A percentile compares a stretch with the other conserved stretches of the same genome.
phyloP scores from a whole-genome alignment of 2,888 invertebrate species.

The Pandemis heparana region DNA sequence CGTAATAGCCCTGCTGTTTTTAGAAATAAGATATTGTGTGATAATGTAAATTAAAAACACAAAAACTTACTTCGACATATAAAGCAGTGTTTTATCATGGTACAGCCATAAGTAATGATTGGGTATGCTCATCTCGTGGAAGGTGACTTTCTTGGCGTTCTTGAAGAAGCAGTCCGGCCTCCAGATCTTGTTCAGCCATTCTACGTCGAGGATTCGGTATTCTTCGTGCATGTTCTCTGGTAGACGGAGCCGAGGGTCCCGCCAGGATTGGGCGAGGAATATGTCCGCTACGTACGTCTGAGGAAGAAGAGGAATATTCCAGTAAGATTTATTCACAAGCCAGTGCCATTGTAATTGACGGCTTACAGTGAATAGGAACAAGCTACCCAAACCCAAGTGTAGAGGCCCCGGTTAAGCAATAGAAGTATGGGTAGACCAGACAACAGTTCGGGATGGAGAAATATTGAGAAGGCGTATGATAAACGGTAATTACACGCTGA shows the following conservation, averaged over 20 bases:
- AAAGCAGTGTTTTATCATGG: conserved; percentile 95
- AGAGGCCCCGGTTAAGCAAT: too few relatives aligned
- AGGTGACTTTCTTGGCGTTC: conserved; percentile 97
- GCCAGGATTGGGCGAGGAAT: conserved; percentile 96
- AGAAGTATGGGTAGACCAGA: too few relatives aligned
- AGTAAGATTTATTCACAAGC: too few relatives aligned
- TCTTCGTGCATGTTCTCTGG: conserved; percentile 98
- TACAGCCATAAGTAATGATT: conserved; percentile 97
- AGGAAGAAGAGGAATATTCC: conserved; percentile 41
- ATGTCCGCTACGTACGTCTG: conserved; percentile 97
- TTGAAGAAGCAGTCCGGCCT: conserved; percentile 97
- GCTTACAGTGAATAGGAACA: too few relatives aligned
- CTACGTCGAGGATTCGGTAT: conserved; percentile 94
- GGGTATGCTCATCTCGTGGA: conserved; percentile 97
- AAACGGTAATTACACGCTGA: too few relatives aligned
- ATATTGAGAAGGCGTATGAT: too few relatives aligned
- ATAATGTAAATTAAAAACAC: too few relatives aligned
- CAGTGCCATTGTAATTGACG: too few relatives aligned
- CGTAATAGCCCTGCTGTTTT: too few relatives aligned
- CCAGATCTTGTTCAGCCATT: conserved; percentile 96
- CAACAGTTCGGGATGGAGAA: too few relatives aligned
- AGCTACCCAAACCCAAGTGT: too few relatives aligned
- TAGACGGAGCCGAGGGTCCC: conserved; percentile 93
- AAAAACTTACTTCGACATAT: conserved; percentile 94
- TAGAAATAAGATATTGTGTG: too few relatives aligned